Percentiles rank a stretch among this genome's conserved stretches.
Conservation (phyloP, 1,140 invertebrate genomes). For the Araneus ventricosus region DNA sequence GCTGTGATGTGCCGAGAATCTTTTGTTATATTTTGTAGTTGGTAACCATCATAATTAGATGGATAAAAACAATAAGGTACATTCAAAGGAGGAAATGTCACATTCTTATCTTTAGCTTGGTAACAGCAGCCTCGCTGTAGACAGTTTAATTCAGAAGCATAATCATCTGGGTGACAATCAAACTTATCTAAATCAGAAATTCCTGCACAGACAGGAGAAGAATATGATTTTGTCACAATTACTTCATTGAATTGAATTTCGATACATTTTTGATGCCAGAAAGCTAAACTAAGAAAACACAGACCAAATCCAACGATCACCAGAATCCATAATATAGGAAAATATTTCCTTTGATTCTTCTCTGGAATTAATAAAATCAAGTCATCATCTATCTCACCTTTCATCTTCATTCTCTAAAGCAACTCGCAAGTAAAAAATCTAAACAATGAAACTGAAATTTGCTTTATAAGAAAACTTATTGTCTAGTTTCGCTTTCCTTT, state of each 20-base stretch:
- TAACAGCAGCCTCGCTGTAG: conserved; percentile 81
- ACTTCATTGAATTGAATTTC: not conserved
- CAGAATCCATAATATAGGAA: not conserved
- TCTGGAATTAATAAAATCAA: not conserved
- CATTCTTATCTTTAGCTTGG: conserved; percentile 69
- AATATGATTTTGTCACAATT: not conserved
- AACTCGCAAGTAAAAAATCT: too few species aligned
- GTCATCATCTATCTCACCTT: not conserved
- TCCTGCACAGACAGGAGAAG: not conserved
- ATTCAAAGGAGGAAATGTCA: conserved; percentile 66
- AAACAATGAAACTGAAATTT: too few species aligned
- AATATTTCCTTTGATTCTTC: not conserved
- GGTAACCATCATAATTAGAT: conserved; percentile 77
- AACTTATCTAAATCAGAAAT: conserved; percentile 76
- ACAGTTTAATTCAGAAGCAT: conserved; percentile 78
- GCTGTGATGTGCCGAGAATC: conserved; percentile 78
- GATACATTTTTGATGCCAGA: not conserved
- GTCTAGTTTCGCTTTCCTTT: too few species aligned
- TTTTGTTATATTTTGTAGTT: conserved; percentile 32
- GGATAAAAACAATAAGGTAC: conserved; percentile 77
- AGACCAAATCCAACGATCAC: not conserved
- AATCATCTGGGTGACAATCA: conserved; percentile 81
- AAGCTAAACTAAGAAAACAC: not conserved
- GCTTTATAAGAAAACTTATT: too few species aligned
- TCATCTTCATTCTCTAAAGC: not conserved